Evolutionary conservation across 2,797 vertebrate genomes (phyloP).

Genomic region (Ambastaia sidthimunki): DNA sequence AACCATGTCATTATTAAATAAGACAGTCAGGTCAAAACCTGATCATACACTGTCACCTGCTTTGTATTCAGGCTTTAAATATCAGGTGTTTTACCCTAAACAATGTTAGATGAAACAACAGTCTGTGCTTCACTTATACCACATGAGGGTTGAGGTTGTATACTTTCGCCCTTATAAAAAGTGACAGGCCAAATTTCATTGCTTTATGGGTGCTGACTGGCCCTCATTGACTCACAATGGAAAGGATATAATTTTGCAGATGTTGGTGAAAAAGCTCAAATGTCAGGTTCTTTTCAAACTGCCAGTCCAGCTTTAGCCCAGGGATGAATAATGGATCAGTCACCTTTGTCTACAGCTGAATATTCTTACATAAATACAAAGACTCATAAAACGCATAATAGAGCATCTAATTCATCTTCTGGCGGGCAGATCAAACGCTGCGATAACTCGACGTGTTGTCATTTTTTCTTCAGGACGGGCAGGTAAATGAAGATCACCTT

Average conservation of each 20-base stretch:
- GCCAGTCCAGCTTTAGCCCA: constrained; percentile 89
- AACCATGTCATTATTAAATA: no score
- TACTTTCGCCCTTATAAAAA: constrained; percentile 86
- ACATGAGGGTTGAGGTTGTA: constrained; percentile 84
- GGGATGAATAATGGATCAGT: constrained; percentile 90
- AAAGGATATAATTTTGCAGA: constrained; percentile 91
- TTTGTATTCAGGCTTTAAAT: no score
- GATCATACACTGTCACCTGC: no score
- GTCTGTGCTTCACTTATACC: constrained; percentile 19
- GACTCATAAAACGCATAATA: constrained; percentile 76
- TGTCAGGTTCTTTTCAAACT: constrained; percentile 94
- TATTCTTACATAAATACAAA: constrained; percentile 94
- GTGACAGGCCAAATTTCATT: constrained; percentile 87
- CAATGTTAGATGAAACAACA: constrained; percentile 7
- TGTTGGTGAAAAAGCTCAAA: constrained; percentile 93
- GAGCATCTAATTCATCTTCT: constrained; percentile 85
- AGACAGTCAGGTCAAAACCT: no score
- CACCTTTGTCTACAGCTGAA: constrained; percentile 96
- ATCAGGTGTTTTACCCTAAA: background rate
- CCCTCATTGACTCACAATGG: constrained; percentile 91
- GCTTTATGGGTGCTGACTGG: constrained; percentile 87
- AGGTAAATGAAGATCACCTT: constrained; percentile 42
- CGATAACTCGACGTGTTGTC: constrained; percentile 41
- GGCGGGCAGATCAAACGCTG: constrained; percentile 82
- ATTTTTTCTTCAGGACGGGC: constrained; percentile 37